phyloP scores from a whole-genome alignment of 2,113 vertebrate genomes.

The Menura novaehollandiae region DNA sequence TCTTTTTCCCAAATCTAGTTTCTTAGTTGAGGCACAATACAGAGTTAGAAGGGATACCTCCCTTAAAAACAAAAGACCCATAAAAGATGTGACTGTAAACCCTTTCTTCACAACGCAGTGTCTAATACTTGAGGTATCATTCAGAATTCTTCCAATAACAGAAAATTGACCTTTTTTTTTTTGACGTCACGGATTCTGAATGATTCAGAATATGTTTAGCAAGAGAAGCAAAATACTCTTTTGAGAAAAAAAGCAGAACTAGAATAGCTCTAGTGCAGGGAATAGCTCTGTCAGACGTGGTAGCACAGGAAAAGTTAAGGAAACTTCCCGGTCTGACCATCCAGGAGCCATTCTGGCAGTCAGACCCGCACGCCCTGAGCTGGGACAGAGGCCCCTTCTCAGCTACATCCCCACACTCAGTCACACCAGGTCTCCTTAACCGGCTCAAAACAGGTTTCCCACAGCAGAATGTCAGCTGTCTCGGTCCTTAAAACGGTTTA shows the following conservation, averaged over 20 bases:
- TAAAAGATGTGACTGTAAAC: background rate
- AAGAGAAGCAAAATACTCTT: background rate
- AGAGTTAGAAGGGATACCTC: background rate
- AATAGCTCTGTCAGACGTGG: background rate
- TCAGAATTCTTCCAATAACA: background rate
- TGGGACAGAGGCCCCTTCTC: fast-evolving
- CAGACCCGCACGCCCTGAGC: no score
- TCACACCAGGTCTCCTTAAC: background rate
- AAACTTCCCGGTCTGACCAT: background rate
- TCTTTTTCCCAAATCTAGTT: background rate
- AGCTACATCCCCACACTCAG: background rate
- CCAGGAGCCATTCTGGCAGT: background rate
- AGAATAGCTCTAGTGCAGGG: background rate
- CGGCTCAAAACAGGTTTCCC: background rate
- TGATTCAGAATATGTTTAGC: background rate
- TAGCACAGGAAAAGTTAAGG: background rate
- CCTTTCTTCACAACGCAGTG: background rate
- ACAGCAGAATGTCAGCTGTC: background rate
- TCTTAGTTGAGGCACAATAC: background rate
- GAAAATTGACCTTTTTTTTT: background rate
- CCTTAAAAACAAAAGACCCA: background rate
- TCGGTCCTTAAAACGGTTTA: background rate
- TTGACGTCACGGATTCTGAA: background rate
- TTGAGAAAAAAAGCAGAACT: background rate
- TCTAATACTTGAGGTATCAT: background rate